Conservation (phyloP, 2,888 invertebrate genomes). For the Lasioglossum villosulum region DNA sequence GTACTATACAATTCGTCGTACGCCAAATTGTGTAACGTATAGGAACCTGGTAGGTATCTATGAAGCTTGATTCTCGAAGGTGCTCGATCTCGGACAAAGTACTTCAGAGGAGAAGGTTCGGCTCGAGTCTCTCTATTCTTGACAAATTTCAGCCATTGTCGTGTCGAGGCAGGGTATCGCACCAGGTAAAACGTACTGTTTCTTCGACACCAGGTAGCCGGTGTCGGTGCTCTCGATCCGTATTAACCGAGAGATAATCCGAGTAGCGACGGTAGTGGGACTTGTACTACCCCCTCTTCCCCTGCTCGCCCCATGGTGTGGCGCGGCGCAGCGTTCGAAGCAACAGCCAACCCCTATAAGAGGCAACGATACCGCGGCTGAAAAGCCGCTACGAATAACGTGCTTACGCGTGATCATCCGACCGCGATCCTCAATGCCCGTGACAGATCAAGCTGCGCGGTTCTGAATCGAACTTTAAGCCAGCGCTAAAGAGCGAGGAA, state of each 20-base stretch:
- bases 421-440: slow-evolving; percentile 77
- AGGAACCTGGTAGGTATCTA: background rate
- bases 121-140: slow-evolving; percentile 8
- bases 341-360: slow-evolving; percentile 76
- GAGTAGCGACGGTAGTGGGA: slow-evolving; percentile 59
- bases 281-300: slow-evolving; percentile 43
- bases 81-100: background rate
- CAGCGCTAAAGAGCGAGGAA: slow-evolving; percentile 61
- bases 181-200: slow-evolving; percentile 48
- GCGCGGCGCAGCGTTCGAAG: background rate
- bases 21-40: background rate
- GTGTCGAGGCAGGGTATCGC: slow-evolving; percentile 14
- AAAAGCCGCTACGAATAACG: slow-evolving; percentile 82
- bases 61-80: background rate
- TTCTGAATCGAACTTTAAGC: slow-evolving; percentile 65
- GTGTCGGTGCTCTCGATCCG: slow-evolving; percentile 40
- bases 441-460: slow-evolving; percentile 71
- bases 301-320: background rate
- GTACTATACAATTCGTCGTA: too few species aligned
- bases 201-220: slow-evolving; percentile 61
- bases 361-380: slow-evolving; percentile 80
- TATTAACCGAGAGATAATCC: slow-evolving; percentile 65
- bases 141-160: slow-evolving; percentile 43
- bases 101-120: background rate
- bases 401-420: slow-evolving; percentile 83